phyloP scores from a whole-genome alignment of 2,113 vertebrate species.

The Rhineura floridana region DNA sequence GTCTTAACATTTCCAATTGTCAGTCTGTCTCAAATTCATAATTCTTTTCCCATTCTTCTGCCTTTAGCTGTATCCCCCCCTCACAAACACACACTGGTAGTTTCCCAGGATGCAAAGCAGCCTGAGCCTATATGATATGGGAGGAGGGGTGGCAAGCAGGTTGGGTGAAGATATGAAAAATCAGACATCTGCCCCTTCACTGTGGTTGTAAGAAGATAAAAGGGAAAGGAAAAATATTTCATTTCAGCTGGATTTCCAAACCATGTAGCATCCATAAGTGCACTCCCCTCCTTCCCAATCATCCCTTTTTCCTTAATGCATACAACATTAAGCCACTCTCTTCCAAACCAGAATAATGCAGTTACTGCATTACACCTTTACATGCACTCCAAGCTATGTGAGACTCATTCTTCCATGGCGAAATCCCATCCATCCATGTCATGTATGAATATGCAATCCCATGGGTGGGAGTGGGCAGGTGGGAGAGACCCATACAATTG shows the following conservation, averaged over 20 bases:
- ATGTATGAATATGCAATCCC: neutral
- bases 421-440: neutral
- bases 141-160: constrained; percentile 8
- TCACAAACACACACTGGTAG: constrained; percentile 35
- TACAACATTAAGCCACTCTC: neutral
- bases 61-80: constrained; percentile 39
- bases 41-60: constrained; percentile 43
- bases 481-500: neutral
- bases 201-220: constrained; percentile 37
- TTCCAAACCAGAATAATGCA: constrained; percentile 23
- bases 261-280: neutral
- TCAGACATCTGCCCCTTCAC: constrained; percentile 24
- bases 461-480: neutral
- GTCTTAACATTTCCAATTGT: constrained; percentile 35
- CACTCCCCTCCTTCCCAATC: neutral
- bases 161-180: neutral
- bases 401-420: neutral
- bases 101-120: constrained; percentile 62
- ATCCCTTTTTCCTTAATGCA: neutral
- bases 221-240: constrained; percentile 22
- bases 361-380: neutral
- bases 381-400: neutral
- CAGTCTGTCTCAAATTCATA: constrained; percentile 55
- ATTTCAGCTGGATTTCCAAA: constrained; percentile 55
- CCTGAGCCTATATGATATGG: neutral